A percentile compares a stretch with the other conserved stretches of the same genome.
Evolutionary conservation across 2,113 vertebrate species (phyloP).

Genomic region (Cyprinus carpio): DNA sequence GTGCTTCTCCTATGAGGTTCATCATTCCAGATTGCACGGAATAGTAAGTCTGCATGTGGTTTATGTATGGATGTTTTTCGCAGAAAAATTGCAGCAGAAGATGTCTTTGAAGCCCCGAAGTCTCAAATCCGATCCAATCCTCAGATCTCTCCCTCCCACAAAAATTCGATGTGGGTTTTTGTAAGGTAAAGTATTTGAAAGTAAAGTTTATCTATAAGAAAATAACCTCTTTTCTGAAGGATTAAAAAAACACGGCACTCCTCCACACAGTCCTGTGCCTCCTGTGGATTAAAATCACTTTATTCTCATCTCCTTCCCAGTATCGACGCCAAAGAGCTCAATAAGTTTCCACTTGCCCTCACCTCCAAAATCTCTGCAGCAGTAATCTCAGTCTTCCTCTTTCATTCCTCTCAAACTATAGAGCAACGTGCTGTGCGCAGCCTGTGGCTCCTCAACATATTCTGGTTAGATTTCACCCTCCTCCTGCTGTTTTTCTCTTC

Average conservation of each 20-base stretch:
- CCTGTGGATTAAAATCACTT: conserved; percentile 15
- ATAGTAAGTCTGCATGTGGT: background rate
- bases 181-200: background rate
- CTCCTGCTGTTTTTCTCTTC: conserved; percentile 15
- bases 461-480: conserved; percentile 29
- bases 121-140: conserved; percentile 18
- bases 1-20: background rate
- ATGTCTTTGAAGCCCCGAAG: background rate
- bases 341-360: conserved; percentile 26
- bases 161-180: background rate
- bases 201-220: conserved; percentile 22
- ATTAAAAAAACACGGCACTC: conserved; percentile 10
- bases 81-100: background rate
- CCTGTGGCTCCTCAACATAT: conserved; percentile 21
- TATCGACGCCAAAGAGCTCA: background rate
- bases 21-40: background rate
- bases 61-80: background rate
- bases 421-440: conserved; percentile 17
- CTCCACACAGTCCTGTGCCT: background rate
- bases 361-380: conserved; percentile 18
- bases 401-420: conserved; percentile 4
- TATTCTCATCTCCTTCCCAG: background rate
- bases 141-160: background rate
- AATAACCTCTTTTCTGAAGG: conserved; percentile 22
- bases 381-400: conserved; percentile 16